Evolutionary conservation across 2,797 vertebrate genomes (phyloP).

Genomic region (Semotilus atromaculatus): DNA sequence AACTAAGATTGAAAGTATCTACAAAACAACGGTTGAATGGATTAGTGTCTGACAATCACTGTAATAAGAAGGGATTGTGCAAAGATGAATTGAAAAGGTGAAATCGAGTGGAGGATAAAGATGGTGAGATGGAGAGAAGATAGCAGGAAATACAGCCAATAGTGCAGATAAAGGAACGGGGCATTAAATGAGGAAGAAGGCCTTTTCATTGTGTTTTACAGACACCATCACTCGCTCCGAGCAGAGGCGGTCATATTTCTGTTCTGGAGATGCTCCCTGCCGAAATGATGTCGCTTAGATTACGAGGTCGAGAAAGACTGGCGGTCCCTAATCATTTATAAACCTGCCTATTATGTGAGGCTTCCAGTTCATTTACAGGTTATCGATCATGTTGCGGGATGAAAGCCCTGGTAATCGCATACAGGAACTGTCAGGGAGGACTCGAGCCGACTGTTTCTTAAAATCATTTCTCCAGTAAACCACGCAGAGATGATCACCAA

Average conservation of each 20-base stretch:
- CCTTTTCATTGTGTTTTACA: constrained; percentile 47
- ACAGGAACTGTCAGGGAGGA: constrained; percentile 2
- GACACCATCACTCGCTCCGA: neutral
- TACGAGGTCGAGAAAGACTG: constrained; percentile 6
- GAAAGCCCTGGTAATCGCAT: constrained; percentile 16
- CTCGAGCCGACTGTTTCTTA: neutral
- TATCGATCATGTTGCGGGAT: constrained; percentile 13
- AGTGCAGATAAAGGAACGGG: constrained; percentile 17
- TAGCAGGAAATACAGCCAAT: constrained; percentile 51
- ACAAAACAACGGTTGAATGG: neutral
- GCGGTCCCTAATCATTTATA: constrained; percentile 43
- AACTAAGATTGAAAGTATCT: neutral
- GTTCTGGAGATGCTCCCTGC: constrained; percentile 18
- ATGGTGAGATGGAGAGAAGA: constrained; percentile 49
- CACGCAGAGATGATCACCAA: neutral
- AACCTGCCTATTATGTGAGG: constrained; percentile 18
- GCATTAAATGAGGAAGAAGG: constrained; percentile 10
- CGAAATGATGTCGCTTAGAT: constrained; percentile 23
- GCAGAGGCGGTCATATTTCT: constrained; percentile 22
- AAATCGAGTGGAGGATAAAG: neutral
- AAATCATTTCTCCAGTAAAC: constrained; percentile 7
- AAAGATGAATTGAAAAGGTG: constrained; percentile 1
- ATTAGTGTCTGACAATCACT: neutral
- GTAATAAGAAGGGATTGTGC: constrained; percentile 5
- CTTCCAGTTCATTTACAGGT: constrained; percentile 40